Evolutionary conservation across 2,797 vertebrate genomes (phyloP), one percentile per base, ranked within the genome.

Genomic region (Scleropages formosus): DNA sequence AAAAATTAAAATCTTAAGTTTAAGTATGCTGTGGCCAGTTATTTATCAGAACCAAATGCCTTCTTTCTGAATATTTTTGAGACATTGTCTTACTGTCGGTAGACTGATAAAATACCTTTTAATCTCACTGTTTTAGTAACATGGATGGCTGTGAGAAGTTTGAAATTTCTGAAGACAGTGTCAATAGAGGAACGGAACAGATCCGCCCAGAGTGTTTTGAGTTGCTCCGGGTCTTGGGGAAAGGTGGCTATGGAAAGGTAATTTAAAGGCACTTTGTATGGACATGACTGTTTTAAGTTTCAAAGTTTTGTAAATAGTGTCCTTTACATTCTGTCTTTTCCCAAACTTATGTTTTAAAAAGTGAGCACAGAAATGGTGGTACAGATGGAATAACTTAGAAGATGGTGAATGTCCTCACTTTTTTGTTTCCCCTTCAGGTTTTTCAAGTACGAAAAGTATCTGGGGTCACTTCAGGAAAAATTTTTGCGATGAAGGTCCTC

Each of bases 401-500:
- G n/a, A 20, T 60, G 12, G 13, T 75, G n/a, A 18, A 39, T 44
- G 27, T 27, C 65, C 39, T 62, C n/a, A 27, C 18, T 4, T 47
- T 18, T 44, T 11, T 20, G 15, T 51, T 47, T 64, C 74, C 63
- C 44, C 59, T 73, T 0, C 62, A 98, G 96, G 96, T 98, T 76
- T 98, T 98, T 81, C 96, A 98, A 91, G 96, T 98, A 76, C 91
- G 95, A 65, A 98, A 98, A 89, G 95, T 98, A 65, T 89, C 94
- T 0, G 96, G 96, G 79, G 89, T 93, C 65, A 92, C 94, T 84
- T 94, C 93, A 1, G 94, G 95, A 83, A 97, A 97, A 82, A 98
- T 98, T 87, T 98, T 98, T 92, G 96, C 96, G 51, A 98, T 98
- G 96, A 98, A 98, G 80, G 95, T 98, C 82, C 92, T 98, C 83